Conservation (phyloP, 2,797 vertebrate genomes). For the Clangula hyemalis region DNA sequence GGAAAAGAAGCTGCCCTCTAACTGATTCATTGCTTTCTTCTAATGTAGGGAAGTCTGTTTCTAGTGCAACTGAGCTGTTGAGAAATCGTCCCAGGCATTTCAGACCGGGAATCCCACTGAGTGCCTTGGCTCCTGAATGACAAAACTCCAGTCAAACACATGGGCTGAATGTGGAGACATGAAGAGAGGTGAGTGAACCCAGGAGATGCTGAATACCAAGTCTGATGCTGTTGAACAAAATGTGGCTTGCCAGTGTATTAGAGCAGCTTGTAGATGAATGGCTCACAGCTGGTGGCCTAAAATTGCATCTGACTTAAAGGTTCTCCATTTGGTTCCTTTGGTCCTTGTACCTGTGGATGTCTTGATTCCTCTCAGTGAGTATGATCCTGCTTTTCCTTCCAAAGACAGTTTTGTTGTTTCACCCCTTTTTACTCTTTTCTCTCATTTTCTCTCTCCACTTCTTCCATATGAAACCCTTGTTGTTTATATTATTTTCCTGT, state of each 20-base stretch:
- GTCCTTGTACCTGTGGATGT: not conserved
- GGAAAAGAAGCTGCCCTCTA: not conserved
- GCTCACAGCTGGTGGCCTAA: not conserved
- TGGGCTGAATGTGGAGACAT: fast-evolving
- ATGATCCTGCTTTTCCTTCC: not conserved
- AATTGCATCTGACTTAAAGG: not conserved
- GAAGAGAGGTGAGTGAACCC: not conserved
- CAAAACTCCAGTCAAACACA: not conserved
- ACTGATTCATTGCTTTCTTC: not conserved
- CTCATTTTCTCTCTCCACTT: not conserved
- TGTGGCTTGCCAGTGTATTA: not conserved
- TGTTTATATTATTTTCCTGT: not conserved
- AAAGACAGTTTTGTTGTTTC: not conserved
- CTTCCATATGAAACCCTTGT: not conserved
- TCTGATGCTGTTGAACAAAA: not conserved
- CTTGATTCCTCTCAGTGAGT: fast-evolving
- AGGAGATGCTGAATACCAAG: not conserved
- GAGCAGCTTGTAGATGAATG: not conserved
- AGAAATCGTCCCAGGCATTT: not conserved
- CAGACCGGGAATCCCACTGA: not conserved
- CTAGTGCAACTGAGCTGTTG: not conserved
- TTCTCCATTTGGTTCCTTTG: not conserved
- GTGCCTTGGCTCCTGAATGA: not conserved
- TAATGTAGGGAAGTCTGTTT: not conserved
- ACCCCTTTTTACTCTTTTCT: not conserved